phyloP scores from a whole-genome alignment of 2,888 invertebrate species.

The Dynastes tityus region DNA sequence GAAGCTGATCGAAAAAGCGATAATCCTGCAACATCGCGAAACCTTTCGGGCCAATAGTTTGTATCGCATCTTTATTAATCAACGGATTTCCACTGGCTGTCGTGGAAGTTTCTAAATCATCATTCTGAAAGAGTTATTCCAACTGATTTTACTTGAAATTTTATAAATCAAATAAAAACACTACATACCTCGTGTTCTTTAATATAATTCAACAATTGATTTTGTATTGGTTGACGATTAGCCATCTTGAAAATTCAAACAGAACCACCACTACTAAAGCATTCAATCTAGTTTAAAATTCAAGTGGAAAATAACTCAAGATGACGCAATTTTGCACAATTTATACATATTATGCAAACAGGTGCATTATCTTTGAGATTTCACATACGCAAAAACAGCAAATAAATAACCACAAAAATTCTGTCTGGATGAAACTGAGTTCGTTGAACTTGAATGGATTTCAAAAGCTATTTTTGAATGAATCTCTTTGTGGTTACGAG shows the following conservation, averaged over 20 bases:
- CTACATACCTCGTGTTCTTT: conserved; percentile 63
- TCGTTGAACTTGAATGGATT: too few relatives aligned
- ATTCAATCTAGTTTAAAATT: neutral
- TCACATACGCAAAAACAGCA: neutral
- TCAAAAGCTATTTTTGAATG: too few relatives aligned
- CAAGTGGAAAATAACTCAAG: neutral
- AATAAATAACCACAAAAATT: conserved; percentile 4
- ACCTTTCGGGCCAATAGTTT: conserved; percentile 90
- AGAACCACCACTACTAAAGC: neutral
- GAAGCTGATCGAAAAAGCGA: conserved; percentile 82
- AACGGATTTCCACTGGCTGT: conserved; percentile 89
- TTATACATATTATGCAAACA: neutral
- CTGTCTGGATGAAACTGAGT: too few relatives aligned
- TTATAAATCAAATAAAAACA: neutral
- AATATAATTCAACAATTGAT: conserved; percentile 64
- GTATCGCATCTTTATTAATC: conserved; percentile 81
- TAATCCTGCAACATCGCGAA: conserved; percentile 91
- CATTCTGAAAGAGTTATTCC: conserved; percentile 11
- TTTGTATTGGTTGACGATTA: conserved; percentile 60
- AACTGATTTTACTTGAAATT: too few relatives aligned
- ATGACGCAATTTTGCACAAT: neutral
- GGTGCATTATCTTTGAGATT: neutral
- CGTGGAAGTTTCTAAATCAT: conserved; percentile 77
- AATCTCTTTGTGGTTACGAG: too few relatives aligned
- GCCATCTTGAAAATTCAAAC: conserved; percentile 27